Evolutionary conservation across 2,888 invertebrate genomes (phyloP).

Genomic region (Epinotia nisella): DNA sequence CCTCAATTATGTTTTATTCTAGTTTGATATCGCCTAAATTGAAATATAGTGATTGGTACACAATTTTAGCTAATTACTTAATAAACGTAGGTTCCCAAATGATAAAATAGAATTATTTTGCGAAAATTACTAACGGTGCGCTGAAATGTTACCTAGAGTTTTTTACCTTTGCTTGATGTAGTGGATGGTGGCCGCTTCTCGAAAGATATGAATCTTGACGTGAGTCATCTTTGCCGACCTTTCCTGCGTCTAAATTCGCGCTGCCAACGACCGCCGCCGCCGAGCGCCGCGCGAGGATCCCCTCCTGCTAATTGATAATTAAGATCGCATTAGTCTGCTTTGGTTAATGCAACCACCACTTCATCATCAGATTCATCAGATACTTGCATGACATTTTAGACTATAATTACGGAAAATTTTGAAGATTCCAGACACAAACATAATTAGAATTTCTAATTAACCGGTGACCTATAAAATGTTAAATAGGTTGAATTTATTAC

Average conservation of each 20-base stretch:
- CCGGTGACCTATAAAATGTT: conserved; percentile 25
- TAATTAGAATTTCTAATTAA: conserved; percentile 29
- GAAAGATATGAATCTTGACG: conserved; percentile 51
- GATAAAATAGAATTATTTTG: background rate
- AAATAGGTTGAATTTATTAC: conserved; percentile 3
- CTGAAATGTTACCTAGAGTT: too few relatives aligned
- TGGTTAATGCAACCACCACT: conserved; percentile 30
- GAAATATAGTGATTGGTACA: background rate
- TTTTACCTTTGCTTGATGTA: background rate
- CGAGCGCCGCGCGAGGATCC: conserved; percentile 40
- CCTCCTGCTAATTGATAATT: conserved; percentile 62
- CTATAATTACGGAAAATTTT: conserved; percentile 11
- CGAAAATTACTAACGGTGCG: too few relatives aligned
- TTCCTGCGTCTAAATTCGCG: conserved; percentile 77
- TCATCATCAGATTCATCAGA: conserved; percentile 16
- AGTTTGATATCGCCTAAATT: background rate
- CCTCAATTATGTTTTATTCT: conserved; percentile 5
- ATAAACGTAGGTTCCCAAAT: background rate
- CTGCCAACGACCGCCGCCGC: conserved; percentile 70
- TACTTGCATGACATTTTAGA: background rate
- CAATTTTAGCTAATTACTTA: background rate
- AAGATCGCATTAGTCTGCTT: conserved; percentile 54
- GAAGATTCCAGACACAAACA: background rate
- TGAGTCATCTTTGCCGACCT: conserved; percentile 74
- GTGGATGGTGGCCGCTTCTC: background rate